Base-by-base conservation (phyloP, 1,140 invertebrate species). In the Caerostris extrusa region DNA sequence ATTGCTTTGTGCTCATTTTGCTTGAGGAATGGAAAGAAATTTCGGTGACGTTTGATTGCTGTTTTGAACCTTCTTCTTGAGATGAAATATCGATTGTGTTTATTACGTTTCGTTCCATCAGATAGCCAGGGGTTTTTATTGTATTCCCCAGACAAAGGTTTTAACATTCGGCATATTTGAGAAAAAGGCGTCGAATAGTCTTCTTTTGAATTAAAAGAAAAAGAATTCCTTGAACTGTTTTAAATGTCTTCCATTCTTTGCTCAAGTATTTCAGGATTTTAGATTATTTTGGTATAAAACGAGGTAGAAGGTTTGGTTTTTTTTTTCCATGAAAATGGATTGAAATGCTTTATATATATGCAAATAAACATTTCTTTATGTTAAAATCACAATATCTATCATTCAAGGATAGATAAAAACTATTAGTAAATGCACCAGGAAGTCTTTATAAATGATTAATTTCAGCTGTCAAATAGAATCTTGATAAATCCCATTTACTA, bases 71-170 rank as follows among this genome's bases (percentile, higher is more conserved):
- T n/a, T 85, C 81, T 85, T 58, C 55, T 19, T 58, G 57, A 85
- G 57, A 56, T 85, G 56, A 58, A 85, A 58, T 85, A 85, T 85
- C 82, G 82, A 85, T 85, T 85, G 82, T 58, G 82, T 58, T 58
- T 85, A 57, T 56, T 85, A 17, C n/a, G 17, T 85, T 85, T 58
- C 17, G 58, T 85, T 58, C 57, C 57, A 8, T 56, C 82, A 34
- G 82, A 34, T 58, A 85, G 58, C 57, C 82, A 57, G 82, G 55
- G 55, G 10, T 58, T 85, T 85, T 58, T 85, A 58, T 85, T 77
- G 71, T 77, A 77, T 77, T 77, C 71, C 10, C 2, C 8, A 53
- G 71, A 77, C 71, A 77, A 77, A 77, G 34, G 71, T 50, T 53
- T 77, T 77, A 53, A 50, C 71, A 50, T 77, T 77, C 10, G 34